phyloP scores from a whole-genome alignment of 1,140 invertebrate genomes.

The Frieseomelitta varia region DNA sequence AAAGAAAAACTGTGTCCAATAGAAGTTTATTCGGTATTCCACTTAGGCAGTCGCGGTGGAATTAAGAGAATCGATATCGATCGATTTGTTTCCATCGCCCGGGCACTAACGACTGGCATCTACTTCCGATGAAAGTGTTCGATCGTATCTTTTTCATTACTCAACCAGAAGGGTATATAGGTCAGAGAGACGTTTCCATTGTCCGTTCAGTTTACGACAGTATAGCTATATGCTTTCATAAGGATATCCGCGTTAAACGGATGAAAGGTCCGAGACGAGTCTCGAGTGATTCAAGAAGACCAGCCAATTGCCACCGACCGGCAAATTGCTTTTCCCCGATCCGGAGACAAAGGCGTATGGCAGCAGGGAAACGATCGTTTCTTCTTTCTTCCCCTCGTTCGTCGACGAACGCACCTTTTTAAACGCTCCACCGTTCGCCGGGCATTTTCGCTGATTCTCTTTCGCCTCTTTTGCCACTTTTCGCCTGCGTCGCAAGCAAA shows the following conservation, averaged over 20 bases:
- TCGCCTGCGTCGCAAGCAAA: background rate
- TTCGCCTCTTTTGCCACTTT: background rate
- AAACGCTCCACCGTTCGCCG: background rate
- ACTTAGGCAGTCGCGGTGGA: background rate
- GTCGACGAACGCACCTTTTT: background rate
- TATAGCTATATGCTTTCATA: conserved; percentile 3
- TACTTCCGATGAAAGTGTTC: conserved; percentile 30
- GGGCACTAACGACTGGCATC: conserved; percentile 6
- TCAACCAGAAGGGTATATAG: conserved; percentile 44
- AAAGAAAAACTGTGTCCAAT: background rate
- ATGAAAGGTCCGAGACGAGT: conserved; percentile 34
- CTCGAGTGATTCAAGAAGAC: conserved; percentile 32
- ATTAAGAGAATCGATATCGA: conserved; percentile 3
- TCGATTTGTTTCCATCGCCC: conserved; percentile 8
- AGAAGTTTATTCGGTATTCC: background rate
- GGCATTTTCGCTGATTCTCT: background rate
- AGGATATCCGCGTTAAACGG: conserved; percentile 30
- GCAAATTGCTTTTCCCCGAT: conserved; percentile 29
- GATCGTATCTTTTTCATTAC: conserved; percentile 45
- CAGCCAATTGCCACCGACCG: no score
- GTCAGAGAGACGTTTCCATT: conserved; percentile 44
- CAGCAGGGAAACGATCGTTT: background rate
- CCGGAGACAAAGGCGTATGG: background rate
- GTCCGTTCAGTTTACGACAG: conserved; percentile 28
- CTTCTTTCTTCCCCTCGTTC: background rate